Conservation (phyloP, 2,113 vertebrate species). For the Blennius ocellaris region DNA sequence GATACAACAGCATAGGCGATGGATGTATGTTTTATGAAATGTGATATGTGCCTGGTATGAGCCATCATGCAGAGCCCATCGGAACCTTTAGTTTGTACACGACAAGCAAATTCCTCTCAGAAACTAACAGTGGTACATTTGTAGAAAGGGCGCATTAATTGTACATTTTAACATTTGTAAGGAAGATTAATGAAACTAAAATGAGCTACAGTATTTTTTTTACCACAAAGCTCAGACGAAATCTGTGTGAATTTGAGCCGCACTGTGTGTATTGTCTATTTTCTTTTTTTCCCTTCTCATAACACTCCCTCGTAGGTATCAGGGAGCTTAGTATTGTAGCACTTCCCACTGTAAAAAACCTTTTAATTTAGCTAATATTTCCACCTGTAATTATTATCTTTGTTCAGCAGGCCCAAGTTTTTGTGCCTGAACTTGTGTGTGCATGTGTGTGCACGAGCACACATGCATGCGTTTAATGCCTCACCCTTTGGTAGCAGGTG, state of each 20-base stretch:
- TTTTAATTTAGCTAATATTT: slow-evolving; percentile 39
- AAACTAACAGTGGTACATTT: no score
- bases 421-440: slow-evolving; percentile 5
- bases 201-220: neutral
- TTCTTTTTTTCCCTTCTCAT: neutral
- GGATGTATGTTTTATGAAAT: no score
- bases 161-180: no score
- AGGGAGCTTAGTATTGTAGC: slow-evolving; percentile 2
- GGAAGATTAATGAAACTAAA: neutral
- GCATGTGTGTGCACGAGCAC: slow-evolving; percentile 1
- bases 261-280: neutral
- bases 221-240: neutral
- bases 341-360: slow-evolving; percentile 4
- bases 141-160: no score
- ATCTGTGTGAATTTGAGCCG: neutral
- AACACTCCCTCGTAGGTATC: slow-evolving; percentile 2
- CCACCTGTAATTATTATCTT: slow-evolving; percentile 49
- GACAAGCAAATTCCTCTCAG: no score
- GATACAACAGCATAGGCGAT: no score
- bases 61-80: no score
- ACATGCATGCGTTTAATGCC: neutral
- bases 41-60: no score
- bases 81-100: no score
- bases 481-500: slow-evolving; percentile 65
- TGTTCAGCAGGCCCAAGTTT: slow-evolving; percentile 24